Evolutionary conservation across 2,888 invertebrate species (phyloP), one percentile per base, ranked within the genome.

Genomic region (Suillia variegata): DNA sequence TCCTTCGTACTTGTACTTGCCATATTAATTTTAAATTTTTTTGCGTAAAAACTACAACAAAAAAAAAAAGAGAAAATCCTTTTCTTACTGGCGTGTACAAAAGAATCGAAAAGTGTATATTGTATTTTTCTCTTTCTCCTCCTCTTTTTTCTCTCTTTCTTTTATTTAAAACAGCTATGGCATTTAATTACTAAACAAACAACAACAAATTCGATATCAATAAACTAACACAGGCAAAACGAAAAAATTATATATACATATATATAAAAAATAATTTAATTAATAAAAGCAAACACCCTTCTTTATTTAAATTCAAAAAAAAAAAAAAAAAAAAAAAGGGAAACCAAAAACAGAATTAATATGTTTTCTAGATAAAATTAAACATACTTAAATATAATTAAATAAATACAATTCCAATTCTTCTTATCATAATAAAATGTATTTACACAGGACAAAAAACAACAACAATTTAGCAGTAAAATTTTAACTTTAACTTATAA

Each of bases 161-260:
- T 71, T 74, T 70, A 69, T 71, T 66, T 56, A 47, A 57, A 66
- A 75, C 74, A 78, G 77, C 75, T 71, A 70, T 74, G 76, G 72
- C 79, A 74, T 78, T 75, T 75, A 78, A 76, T 74, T 78, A 78
- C 66, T 78, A 76, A 62, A 56, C 18, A 58, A 61, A 63, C 15
- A 54, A 73, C 52, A 15, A 50, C 21, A 54, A 61, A 51, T 54
- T 17, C 21, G 57, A 59, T 38, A 45, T 10, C 24, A 54, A 50
- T 47, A 50, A 52, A 15, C n/a, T 13, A n/a, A n/a, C n/a, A n/a
- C n/a, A n/a, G n/a, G 38, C 45, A 22, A 38, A 45, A 59, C 51
- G 31, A 55, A 47, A 15, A 31, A 51, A 38, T 24, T 38, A 5
- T 38, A n/a, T n/a, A 45, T 42, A 47, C 10, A 34, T 38, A 38